Conservation (phyloP, 2,888 invertebrate species). For the Ramazzottius varieornatus region DNA sequence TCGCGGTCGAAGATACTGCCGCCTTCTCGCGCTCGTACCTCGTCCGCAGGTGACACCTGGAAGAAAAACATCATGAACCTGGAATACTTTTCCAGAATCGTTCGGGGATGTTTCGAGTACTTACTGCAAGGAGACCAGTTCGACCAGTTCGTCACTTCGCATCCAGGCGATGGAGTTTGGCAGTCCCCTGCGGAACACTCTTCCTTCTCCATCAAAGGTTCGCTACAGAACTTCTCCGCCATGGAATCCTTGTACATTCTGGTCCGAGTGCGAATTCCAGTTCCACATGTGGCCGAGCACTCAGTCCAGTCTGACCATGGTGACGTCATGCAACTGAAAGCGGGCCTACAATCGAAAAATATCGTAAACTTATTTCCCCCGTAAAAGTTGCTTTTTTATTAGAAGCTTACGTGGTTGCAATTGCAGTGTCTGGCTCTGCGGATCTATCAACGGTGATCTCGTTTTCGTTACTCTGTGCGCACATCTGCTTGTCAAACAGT, state of each 20-base stretch:
- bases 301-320: conserved; percentile 28
- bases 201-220: conserved; percentile 49
- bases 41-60: not conserved
- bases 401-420: too few relatives aligned
- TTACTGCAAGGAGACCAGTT: conserved; percentile 20
- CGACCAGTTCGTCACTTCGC: conserved; percentile 9
- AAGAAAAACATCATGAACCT: not conserved
- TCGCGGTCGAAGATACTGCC: not conserved
- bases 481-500: conserved; percentile 54
- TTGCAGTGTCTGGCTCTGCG: too few relatives aligned
- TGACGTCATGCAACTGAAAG: conserved; percentile 22
- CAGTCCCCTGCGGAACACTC: conserved; percentile 29
- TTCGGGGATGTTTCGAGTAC: not conserved
- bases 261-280: conserved; percentile 33
- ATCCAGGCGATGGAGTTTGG: not conserved
- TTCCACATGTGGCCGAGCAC: conserved; percentile 27
- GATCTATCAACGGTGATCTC: too few relatives aligned
- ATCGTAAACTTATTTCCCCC: too few relatives aligned
- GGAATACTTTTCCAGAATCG: not conserved
- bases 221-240: conserved; percentile 43
- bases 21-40: not conserved
- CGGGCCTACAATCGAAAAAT: too few relatives aligned
- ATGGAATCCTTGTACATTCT: conserved; percentile 34
- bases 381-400: too few relatives aligned
- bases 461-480: conserved; percentile 19